Evolutionary conservation across 2,888 invertebrate genomes (phyloP), one percentile per base, ranked within the genome.

Genomic region (Lasiommata megera): DNA sequence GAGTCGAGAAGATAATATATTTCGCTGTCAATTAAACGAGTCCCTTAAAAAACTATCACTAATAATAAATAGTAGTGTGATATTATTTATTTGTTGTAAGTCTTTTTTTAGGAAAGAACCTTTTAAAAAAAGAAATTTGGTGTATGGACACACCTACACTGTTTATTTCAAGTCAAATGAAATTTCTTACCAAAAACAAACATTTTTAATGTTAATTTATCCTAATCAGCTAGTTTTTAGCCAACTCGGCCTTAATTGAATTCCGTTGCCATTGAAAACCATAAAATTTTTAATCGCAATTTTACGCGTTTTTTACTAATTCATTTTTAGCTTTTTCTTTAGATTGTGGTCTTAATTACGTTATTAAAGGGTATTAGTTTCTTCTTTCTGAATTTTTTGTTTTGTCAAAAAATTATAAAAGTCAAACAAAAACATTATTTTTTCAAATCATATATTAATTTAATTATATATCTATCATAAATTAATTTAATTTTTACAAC

Each of bases 131-230:
- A n/a, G n/a, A n/a, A n/a, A n/a, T n/a, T n/a, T n/a, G n/a, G n/a
- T n/a, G n/a, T n/a, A n/a, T n/a, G n/a, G n/a, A n/a, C n/a, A n/a
- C n/a, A n/a, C n/a, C n/a, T n/a, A n/a, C n/a, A n/a, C n/a, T n/a
- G n/a, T n/a, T 23, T 23, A 23, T 3, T 23, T 5, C 3, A 34
- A 34, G 11, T 11, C 34, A 34, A 34, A 34, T 3, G 0, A 12
- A n/a, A 14, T 5, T 8, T 17, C 52, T 52, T 41, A 41, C 52
- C 52, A 18, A 41, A 31, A 52, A 5, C 17, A 41, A 52, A 41
- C 52, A 52, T 52, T 52, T 31, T 8, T 18, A 29, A 28, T n/a
- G 29, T 12, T 29, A 52, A 31, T 41, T 37, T 16, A 12, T 29
- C 41, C 31, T 16, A 38, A 40, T 51, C 11, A 31, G n/a, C n/a